These are phyloP conservation scores for Falco columbarius DNA, from an alignment of 2,797 vertebrate species.

Conservation along the genomic window DNA sequence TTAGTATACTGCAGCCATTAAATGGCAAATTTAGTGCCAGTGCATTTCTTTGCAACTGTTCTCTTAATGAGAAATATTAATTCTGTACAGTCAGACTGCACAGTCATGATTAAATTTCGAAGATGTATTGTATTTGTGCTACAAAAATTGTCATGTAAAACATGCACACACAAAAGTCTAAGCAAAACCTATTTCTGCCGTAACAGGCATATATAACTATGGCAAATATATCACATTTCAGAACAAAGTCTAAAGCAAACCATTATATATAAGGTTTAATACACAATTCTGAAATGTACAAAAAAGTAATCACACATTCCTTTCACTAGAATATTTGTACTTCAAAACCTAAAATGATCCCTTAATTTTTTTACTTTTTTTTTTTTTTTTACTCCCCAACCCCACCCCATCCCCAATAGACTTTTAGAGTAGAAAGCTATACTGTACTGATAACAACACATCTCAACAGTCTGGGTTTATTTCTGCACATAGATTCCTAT, in stretches of 20 bases:
- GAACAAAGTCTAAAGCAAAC: conserved; percentile 57
- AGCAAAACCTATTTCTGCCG: conserved; percentile 58
- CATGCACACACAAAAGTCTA: conserved; percentile 58
- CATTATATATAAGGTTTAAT: conserved; percentile 23
- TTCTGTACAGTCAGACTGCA: conserved; percentile 32
- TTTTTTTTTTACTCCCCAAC: not conserved
- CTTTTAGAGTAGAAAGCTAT: conserved; percentile 17
- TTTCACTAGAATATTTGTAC: conserved; percentile 46
- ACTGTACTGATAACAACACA: conserved; percentile 1
- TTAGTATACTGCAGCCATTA: not conserved
- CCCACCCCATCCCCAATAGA: not conserved
- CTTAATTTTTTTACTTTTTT: not conserved
- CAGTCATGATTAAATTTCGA: conserved; percentile 16
- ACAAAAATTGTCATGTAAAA: conserved; percentile 65
- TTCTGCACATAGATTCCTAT: conserved; percentile 26
- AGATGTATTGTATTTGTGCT: conserved; percentile 45
- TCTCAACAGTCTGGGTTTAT: not conserved
- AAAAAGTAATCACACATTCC: conserved; percentile 41
- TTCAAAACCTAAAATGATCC: conserved; percentile 69
- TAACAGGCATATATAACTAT: conserved; percentile 42
- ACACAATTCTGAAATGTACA: conserved; percentile 65
- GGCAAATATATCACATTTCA: conserved; percentile 62
- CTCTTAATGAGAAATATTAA: conserved; percentile 29
- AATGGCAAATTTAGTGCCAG: not conserved
- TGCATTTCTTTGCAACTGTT: conserved; percentile 31